Base-by-base conservation (phyloP, 2,888 invertebrate species). In the Troglohyphantes excavatus region DNA sequence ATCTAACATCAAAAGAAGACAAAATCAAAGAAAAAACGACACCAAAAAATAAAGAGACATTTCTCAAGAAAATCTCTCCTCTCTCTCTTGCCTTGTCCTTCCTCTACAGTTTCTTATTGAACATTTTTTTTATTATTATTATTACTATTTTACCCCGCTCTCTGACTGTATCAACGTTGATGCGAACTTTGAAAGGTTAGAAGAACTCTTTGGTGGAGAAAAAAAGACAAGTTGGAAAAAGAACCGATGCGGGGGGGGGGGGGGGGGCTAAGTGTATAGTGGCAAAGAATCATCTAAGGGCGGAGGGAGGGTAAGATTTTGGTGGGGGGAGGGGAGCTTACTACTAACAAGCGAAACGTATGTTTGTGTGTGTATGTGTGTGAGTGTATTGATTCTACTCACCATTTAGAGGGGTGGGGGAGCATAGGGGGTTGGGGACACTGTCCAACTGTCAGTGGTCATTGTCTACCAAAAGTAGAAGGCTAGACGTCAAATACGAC, bases 141-240 rank as follows among this genome's bases (percentile, higher is more conserved):
- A n/a, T n/a, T n/a, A n/a, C n/a, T 59, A 63, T 26, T 68, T 68
- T 19, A 33, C 68, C 33, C 68, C 26, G 29, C 63, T 63, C 65
- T 87, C 27, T 19, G 21, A 39, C 27, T 68, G 72, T 87, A 87
- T 87, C 79, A 72, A 79, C 86, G 86, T 46, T 72, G 86, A 79
- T 79, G 86, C 79, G 86, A 87, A 87, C 86, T 87, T 87, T 87
- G 86, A 87, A 87, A 87, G 86, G 86, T 87, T 79, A 72, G 86
- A 79, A 87, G 79, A 72, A 73, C 79, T 79, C 78, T 78, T 72
- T 53, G 53, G 13, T 53, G 53, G 53, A 53, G 13, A 53, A 53
- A 53, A n/a, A 53, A 53, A 17, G 2, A 11, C 1, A 2, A 53
- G 17, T 23, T 72, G 72, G 61, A 79, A 72, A 43, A 65, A 59